Percentiles rank a stretch among this genome's conserved stretches.
Conservation (phyloP, 23 tunicate species). For the Pegea sp. region DNA sequence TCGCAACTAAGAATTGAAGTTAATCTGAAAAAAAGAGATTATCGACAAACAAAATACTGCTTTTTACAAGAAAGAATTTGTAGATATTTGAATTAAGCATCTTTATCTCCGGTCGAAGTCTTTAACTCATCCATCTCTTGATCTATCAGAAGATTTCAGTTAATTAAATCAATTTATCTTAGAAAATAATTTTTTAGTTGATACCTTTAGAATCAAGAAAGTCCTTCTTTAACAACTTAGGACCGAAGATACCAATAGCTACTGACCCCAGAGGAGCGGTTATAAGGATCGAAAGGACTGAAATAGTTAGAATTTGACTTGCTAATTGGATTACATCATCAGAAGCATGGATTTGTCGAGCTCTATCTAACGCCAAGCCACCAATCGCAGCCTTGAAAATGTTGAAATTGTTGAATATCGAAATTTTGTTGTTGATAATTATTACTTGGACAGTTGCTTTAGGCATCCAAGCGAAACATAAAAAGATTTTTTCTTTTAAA, state of each 20-base stretch:
- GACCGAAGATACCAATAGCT: conserved; percentile 48
- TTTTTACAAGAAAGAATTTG: too few relatives aligned
- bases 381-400: conserved; percentile 68
- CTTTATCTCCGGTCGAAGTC: too few relatives aligned
- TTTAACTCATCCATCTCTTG: too few relatives aligned
- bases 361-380: conserved; percentile 54
- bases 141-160: too few relatives aligned
- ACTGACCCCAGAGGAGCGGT: conserved; percentile 64
- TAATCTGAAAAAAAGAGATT: too few relatives aligned
- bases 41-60: too few relatives aligned
- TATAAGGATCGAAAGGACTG: conserved; percentile 53
- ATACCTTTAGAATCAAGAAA: not conserved
- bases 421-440: conserved; percentile 1
- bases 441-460: conserved; percentile 85
- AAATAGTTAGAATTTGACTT: conserved; percentile 30
- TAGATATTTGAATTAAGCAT: too few relatives aligned
- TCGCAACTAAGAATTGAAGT: too few relatives aligned
- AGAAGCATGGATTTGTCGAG: conserved; percentile 11
- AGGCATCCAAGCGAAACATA: conserved; percentile 70
- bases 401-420: too few relatives aligned
- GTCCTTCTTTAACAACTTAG: conserved; percentile 15
- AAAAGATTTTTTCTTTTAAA: conserved; percentile 38
- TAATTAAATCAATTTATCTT: too few relatives aligned
- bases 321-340: conserved; percentile 9
- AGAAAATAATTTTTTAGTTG: not conserved